Conservation (phyloP, 2,113 vertebrate genomes). For the Heptranchias perlo region DNA sequence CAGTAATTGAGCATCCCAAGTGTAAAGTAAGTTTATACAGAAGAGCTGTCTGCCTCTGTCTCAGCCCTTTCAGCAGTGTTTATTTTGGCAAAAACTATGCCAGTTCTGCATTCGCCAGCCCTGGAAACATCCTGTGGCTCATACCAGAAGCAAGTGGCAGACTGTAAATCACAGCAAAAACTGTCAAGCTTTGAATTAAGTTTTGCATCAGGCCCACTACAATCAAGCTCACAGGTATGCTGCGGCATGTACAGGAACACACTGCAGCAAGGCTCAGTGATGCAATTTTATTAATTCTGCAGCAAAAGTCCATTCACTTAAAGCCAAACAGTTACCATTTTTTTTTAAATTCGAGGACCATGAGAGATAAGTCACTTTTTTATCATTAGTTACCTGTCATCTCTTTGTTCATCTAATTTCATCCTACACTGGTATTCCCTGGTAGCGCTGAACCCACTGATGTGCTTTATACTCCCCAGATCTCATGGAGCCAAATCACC, state of each 20-base stretch:
- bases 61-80: background rate
- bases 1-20: background rate
- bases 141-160: background rate
- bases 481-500: background rate
- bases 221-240: background rate
- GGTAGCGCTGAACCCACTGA: background rate
- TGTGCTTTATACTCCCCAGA: background rate
- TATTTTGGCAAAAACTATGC: background rate
- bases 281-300: background rate
- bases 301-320: background rate
- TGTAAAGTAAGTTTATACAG: background rate
- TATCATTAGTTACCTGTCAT: background rate
- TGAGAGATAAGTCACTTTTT: background rate
- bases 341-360: background rate
- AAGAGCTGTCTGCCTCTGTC: background rate
- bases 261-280: background rate
- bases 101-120: background rate
- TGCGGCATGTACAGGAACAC: background rate
- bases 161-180: background rate
- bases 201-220: background rate
- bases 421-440: background rate
- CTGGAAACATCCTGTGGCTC: slow-evolving; percentile 10
- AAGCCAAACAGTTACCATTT: background rate
- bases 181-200: background rate
- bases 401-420: background rate